Conservation (phyloP, 2,113 vertebrate species). For the Chroicocephalus ridibundus region DNA sequence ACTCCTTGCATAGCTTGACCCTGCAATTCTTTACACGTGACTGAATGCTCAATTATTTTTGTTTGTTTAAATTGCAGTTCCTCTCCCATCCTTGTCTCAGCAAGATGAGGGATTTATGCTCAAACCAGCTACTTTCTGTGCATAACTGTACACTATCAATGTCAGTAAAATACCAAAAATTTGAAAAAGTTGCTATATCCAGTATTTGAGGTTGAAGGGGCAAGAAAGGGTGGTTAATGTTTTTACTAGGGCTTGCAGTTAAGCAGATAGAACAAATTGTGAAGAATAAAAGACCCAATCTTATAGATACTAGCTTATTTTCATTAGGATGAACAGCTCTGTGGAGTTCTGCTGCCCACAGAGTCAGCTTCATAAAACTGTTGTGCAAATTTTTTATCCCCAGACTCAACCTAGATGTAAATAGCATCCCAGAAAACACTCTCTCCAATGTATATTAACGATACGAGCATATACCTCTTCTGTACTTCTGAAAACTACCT, state of each 20-base stretch:
- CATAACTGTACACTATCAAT: not conserved
- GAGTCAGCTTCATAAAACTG: not conserved
- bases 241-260: not conserved
- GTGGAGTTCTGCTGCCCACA: not conserved
- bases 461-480: not conserved
- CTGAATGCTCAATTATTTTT: not conserved
- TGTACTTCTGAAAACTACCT: not conserved
- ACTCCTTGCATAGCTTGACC: not conserved
- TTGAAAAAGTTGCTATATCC: not conserved
- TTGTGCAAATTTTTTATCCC: not conserved
- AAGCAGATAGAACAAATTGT: not conserved
- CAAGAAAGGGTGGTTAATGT: not conserved
- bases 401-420: not conserved
- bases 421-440: not conserved
- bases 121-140: not conserved
- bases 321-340: not conserved
- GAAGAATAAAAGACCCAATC: not conserved
- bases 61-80: not conserved
- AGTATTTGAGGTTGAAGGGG: not conserved
- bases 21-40: not conserved
- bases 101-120: not conserved
- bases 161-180: not conserved
- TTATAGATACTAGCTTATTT: not conserved
- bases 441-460: not conserved
- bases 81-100: not conserved